Percentiles rank a stretch among this genome's conserved stretches.
These are phyloP conservation scores for Aldrovandia affinis DNA, from an alignment of 2,797 vertebrate species.

Conservation along the genomic window DNA sequence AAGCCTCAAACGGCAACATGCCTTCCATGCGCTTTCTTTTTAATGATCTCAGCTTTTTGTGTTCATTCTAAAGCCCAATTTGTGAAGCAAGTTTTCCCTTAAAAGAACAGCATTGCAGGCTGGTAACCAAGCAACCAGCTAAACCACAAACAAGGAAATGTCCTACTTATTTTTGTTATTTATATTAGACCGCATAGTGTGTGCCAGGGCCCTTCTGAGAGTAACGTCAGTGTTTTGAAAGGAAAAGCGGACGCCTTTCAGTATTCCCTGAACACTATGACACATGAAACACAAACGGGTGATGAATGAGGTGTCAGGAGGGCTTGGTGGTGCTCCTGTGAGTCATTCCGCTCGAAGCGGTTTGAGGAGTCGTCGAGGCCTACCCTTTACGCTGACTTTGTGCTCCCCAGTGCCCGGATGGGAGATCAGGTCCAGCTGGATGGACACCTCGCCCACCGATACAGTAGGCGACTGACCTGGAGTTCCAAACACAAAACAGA, in stretches of 20 bases:
- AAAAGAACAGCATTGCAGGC: no score
- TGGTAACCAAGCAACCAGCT: no score
- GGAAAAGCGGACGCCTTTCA: background rate
- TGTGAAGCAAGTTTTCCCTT: no score
- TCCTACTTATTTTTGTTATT: no score
- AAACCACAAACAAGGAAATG: no score
- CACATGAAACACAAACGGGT: background rate
- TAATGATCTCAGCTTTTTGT: background rate
- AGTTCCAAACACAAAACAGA: conserved; percentile 59
- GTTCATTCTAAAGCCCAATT: background rate
- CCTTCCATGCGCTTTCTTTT: no score
- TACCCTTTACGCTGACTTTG: conserved; percentile 94
- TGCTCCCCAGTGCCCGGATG: conserved; percentile 94
- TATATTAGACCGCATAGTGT: no score
- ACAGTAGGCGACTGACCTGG: conserved; percentile 85
- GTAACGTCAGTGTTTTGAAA: no score
- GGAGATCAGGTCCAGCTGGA: conserved; percentile 91
- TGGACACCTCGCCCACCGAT: conserved; percentile 89
- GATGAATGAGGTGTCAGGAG: background rate
- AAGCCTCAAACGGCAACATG: background rate
- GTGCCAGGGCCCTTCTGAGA: no score
- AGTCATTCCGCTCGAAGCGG: background rate
- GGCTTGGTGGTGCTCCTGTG: background rate
- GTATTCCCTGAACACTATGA: background rate
- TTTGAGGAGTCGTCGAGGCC: conserved; percentile 9